Base-by-base conservation (phyloP, 2,888 invertebrate genomes). In the Lasioglossum leucozonium region DNA sequence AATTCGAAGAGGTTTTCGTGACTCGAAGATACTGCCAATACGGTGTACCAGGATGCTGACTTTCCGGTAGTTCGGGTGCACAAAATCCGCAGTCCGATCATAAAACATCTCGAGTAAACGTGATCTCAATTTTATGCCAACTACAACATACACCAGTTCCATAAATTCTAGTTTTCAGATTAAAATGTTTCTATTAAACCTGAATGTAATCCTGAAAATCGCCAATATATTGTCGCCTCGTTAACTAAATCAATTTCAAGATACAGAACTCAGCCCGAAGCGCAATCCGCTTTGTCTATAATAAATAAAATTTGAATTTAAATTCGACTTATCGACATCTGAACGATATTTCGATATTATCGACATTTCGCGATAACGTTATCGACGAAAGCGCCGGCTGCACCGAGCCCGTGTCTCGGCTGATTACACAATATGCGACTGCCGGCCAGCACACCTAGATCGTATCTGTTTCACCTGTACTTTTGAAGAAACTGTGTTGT, bases 1-100 rank as follows among this genome's bases (percentile, higher is more conserved):
- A 89, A 89, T 75, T 86, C 86, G 55, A 88, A 81, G 86, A 86
- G 75, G 74, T 74, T 84, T 69, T 82, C 82, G 85, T 78, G 83
- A 85, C 84, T 85, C 26, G 72, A 18, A 69, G 84, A 71, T 79
- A 79, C 72, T 55, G 8, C 11, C 30, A 30, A 62, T 26, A 58
- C 58, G 2, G 13, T 58, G 5, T 16, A 58, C 55, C n/a, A n/a
- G 58, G 58, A 58, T 58, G 30, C 58, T 62, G 30, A 26, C 58
- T 16, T 62, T 62, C 58, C 58, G 58, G 26, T 62, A 30, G 58
- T 6, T 16, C 16, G 16, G 16, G 16, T 44, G 16, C 44, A 16
- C 16, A 4, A 16, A 44, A 44, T 44, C 44, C 4, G 44, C 16
- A 16, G 16, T 8, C 22, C 16, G 8, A 8, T 2, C 22, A 2